phyloP scores from a whole-genome alignment of 2,888 invertebrate genomes.

The Phaedon cochleariae region DNA sequence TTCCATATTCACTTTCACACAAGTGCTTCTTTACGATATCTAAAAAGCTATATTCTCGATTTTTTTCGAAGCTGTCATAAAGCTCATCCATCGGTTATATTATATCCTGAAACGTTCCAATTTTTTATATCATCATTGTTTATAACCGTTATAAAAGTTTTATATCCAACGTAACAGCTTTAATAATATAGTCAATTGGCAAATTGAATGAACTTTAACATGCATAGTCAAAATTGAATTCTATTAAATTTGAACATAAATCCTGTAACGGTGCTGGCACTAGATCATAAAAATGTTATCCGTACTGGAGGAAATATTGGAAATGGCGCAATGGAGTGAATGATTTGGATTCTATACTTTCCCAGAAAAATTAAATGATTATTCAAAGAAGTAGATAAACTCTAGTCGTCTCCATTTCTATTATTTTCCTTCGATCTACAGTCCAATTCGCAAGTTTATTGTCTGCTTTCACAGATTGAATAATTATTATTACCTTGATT shows the following conservation, averaged over 20 bases:
- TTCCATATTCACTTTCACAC: no score
- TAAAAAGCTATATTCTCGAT: no score
- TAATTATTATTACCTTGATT: no score
- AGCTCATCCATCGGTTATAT: no score
- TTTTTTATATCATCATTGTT: slow-evolving; percentile 3
- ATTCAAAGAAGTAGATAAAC: no score
- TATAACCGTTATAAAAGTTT: slow-evolving; percentile 27
- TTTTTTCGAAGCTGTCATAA: not conserved
- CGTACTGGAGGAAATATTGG: not conserved
- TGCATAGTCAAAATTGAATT: slow-evolving; percentile 9
- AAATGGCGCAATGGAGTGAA: not conserved
- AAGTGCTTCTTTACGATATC: no score
- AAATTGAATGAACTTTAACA: slow-evolving; percentile 17
- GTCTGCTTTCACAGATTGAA: no score
- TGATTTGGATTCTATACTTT: not conserved
- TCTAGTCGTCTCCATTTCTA: no score
- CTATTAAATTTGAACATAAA: slow-evolving; percentile 14
- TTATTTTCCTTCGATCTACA: no score
- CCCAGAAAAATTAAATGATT: no score
- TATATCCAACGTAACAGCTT: slow-evolving; percentile 8
- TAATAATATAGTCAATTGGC: slow-evolving; percentile 11
- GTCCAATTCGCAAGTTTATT: no score
- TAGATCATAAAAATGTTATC: slow-evolving; percentile 6
- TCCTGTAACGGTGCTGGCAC: not conserved
- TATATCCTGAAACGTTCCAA: not conserved